Evolutionary conservation across 2,113 vertebrate species (phyloP), one percentile per base, ranked within the genome.

Genomic region (Brachyhypopomus gauderio): DNA sequence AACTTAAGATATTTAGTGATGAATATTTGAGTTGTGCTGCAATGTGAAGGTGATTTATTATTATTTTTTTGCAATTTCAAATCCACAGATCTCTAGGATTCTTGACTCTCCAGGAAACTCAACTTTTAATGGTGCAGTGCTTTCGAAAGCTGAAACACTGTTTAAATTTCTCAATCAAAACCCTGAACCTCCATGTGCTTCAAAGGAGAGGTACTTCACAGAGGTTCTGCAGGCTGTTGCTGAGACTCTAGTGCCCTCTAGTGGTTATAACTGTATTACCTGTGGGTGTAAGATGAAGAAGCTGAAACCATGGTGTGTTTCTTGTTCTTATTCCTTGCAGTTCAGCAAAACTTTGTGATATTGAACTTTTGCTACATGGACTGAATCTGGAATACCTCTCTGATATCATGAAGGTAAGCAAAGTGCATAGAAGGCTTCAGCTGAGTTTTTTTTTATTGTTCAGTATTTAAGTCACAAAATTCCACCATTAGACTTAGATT

Each of bases 291-390:
- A 20, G 0, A 77, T 23, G 19, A 27, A 59, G 25, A 52, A 4
- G 5, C 20, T 75, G 55, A 59, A 66, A 34, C 25, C 5, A 19
- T 66, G 36, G 7, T 34, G 17, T 63, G 14, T 25, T 27, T 22
- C 9, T 30, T 52, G 34, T 0, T 64, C 64, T 81, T 34, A 23
- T 83, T 79, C 85, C 45, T 83, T 34, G 70, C 83, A 98, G 96
- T 88, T 93, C 86, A 22, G 88, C 45, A 85, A 92, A 92, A 86
- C 34, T 96, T 69, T 90, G 92, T 91, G 97, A 95, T 60, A 74
- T 96, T 63, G 93, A 96, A 83, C 87, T 98, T 72, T 92, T 99
- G 89, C 95, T 98, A 27, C 93, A 95, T 77, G 97, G 97, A 45
- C 91, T 98, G 67, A 92, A 91, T 79, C 93, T 99, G 73, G 94